Conservation (phyloP, 2,113 vertebrate species). For the Lagenorhynchus albirostris region DNA sequence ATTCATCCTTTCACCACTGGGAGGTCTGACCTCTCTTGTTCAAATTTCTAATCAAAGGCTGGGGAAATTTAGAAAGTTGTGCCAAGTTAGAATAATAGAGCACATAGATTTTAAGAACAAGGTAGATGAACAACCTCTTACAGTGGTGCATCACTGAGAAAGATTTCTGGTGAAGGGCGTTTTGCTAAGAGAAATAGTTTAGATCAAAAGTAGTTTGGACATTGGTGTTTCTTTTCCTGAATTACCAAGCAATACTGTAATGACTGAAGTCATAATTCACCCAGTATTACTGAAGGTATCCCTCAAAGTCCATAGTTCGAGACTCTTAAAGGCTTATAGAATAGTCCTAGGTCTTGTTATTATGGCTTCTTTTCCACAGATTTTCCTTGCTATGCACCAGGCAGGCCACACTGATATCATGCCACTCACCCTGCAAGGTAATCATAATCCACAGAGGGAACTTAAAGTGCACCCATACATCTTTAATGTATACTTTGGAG, state of each 20-base stretch:
- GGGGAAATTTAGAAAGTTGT: constrained; percentile 69
- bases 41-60: constrained; percentile 65
- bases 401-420: background rate
- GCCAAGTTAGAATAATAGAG: constrained; percentile 74
- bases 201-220: constrained; percentile 59
- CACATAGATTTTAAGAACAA: constrained; percentile 76
- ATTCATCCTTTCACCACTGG: background rate
- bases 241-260: constrained; percentile 63
- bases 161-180: constrained; percentile 70
- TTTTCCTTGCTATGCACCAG: constrained; percentile 53
- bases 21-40: constrained; percentile 48
- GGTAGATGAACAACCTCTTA: constrained; percentile 70
- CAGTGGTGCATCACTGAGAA: constrained; percentile 71
- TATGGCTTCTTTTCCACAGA: constrained; percentile 68
- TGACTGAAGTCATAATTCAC: background rate
- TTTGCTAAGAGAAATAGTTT: constrained; percentile 70
- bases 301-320: constrained; percentile 64
- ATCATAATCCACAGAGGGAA: constrained; percentile 28
- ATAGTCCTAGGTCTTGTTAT: constrained; percentile 61
- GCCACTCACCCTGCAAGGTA: constrained; percentile 37
- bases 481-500: constrained; percentile 60
- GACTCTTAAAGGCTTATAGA: constrained; percentile 62
- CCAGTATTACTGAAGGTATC: constrained; percentile 62
- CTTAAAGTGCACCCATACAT: background rate
- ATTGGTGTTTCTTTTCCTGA: constrained; percentile 69